Base-by-base conservation (phyloP, 2,888 invertebrate genomes). In the Actias luna region DNA sequence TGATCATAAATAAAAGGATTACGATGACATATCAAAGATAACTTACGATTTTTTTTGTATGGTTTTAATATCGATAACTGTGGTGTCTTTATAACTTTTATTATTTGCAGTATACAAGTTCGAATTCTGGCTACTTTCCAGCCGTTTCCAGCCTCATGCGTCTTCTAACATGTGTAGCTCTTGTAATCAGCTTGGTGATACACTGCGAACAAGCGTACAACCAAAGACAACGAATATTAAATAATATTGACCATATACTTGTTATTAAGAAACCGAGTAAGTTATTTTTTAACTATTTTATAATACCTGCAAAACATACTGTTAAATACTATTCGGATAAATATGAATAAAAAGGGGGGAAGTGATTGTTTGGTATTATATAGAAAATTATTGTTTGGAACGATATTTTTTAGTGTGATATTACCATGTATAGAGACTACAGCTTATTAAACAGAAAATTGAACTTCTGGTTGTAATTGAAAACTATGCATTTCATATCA, bases 191-290 rank as follows among this genome's bases (percentile, higher is more conserved):
- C 58, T 66, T 89, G 33, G 84, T 85, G 14, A 60, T 71, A n/a
- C 80, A 84, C 61, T 86, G 88, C 62, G 88, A 88, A 67, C 75
- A 70, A 12, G 76, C 76, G 4, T 89, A 89, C 67, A 69, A 72
- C 7, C 78, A 87, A 63, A 72, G 75, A 31, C 80, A 84, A 2
- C 74, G 77, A n/a, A 77, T 87, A 12, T 67, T 86, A 18, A 70
- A 70, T 18, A 73, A 83, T 12, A 80, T 86, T 16, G 87, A 89
- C 66, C 83, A 85, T 64, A 64, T 86, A 1, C 75, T 88, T 12
- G 64, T 85, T 62, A 78, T 81, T 65, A 88, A 82, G 69, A 78
- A 79, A 7, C 80, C 84, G 25, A 78, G 89, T 87, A 75, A 80
- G 78, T 50, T 36, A 50, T 22, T 10, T 22, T 10, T 14, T 10